Evolutionary conservation across 30 jellyfish, hydroid and myxozoan species (phyloP).

Genomic region (Chrysaora quinquecirrha): DNA sequence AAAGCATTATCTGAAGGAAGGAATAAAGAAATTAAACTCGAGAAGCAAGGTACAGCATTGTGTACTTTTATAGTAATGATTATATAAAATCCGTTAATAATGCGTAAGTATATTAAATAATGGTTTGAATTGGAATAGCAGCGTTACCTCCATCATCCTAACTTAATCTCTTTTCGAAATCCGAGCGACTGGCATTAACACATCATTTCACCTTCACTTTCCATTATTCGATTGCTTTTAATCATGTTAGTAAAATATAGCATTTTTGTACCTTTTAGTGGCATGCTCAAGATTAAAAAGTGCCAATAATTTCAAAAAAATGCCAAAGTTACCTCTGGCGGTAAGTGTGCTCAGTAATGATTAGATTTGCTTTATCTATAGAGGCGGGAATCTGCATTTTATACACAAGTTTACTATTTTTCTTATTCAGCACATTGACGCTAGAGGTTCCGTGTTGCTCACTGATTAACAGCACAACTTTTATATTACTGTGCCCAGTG

Average conservation of each 20-base stretch:
- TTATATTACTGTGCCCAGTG: neutral
- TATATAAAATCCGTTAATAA: no score
- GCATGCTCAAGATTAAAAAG: constrained; percentile 43
- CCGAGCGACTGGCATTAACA: no score
- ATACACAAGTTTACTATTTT: no score
- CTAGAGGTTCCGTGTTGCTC: neutral
- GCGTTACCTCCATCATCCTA: no score
- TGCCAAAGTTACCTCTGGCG: constrained; percentile 33
- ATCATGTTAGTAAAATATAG: no score
- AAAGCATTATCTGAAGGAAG: constrained; percentile 30
- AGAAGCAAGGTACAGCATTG: constrained; percentile 14
- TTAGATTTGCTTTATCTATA: neutral
- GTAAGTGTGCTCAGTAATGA: neutral
- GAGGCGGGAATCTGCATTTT: neutral
- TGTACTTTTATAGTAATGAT: no score
- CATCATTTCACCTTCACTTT: no score
- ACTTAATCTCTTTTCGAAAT: no score
- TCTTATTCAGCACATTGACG: neutral
- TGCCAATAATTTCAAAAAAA: constrained; percentile 61
- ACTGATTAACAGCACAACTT: neutral
- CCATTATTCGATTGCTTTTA: no score
- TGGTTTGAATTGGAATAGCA: no score
- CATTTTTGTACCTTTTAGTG: constrained; percentile 19
- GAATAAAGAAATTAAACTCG: constrained; percentile 2
- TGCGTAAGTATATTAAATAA: no score